These are phyloP conservation scores for Oreocharis arfaki DNA, from an alignment of 2,113 vertebrate genomes.

Conservation along the genomic window DNA sequence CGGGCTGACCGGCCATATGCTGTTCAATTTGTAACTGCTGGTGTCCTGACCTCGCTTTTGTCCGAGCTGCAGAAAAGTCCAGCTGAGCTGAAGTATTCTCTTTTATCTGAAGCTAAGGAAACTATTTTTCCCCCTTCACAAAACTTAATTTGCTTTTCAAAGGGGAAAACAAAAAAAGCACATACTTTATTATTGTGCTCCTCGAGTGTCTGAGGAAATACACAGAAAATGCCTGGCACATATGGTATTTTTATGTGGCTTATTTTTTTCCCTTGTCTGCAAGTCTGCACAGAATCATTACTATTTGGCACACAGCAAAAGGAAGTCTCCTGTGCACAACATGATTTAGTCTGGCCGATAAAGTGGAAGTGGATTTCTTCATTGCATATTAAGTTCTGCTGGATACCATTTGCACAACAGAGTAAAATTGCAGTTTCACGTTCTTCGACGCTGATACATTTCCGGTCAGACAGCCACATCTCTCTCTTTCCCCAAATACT, in stretches of 20 bases:
- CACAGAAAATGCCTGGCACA: conserved; percentile 19
- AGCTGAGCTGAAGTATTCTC: background rate
- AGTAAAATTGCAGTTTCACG: conserved; percentile 22
- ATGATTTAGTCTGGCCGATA: conserved; percentile 53
- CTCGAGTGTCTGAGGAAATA: conserved; percentile 24
- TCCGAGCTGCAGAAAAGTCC: background rate
- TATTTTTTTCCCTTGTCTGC: conserved; percentile 38
- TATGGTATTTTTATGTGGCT: conserved; percentile 41
- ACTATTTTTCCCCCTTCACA: background rate
- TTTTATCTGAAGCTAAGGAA: background rate
- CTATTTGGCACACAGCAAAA: conserved; percentile 43
- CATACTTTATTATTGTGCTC: background rate
- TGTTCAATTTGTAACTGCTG: conserved; percentile 32
- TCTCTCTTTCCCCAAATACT: conserved; percentile 3
- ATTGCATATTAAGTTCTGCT: conserved; percentile 51
- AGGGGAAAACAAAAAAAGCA: background rate
- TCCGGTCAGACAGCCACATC: background rate
- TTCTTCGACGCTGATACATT: conserved; percentile 3
- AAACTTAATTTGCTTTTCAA: conserved; percentile 41
- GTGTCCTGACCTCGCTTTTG: conserved; percentile 37
- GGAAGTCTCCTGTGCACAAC: conserved; percentile 54
- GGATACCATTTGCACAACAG: conserved; percentile 24
- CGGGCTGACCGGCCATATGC: background rate
- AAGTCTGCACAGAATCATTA: conserved; percentile 45
- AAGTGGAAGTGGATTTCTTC: conserved; percentile 47